Base-by-base conservation (phyloP, 2,113 vertebrate species). In the Rhinolophus ferrumequinum region DNA sequence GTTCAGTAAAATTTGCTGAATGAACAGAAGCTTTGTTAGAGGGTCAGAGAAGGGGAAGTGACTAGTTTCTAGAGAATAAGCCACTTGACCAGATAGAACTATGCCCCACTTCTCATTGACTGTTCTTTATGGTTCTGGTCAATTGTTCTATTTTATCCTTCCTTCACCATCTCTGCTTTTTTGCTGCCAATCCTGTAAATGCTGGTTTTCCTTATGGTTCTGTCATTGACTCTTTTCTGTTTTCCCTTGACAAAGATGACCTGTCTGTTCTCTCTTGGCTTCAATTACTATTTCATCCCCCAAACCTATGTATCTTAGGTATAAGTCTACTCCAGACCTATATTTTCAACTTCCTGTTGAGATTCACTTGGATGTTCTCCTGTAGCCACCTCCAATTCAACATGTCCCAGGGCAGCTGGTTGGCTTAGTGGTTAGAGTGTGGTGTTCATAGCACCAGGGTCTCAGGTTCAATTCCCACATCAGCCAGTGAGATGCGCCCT, bases 261-360 rank as follows among this genome's bases (percentile, higher is more conserved):
- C 33, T 82, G 5, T 14, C 33, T 12, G 21, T 64, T 24, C 8
- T 72, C 9, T 90, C 28, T 82, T 95, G 47, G 35, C 73, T 93
- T 79, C 10, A 3, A 8, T 67, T 80, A 62, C 14, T 35, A 80
- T 77, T 93, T 95, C 52, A 72, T 38, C 67, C 88, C 6, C 50
- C 41, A 72, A 72, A 28, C 5, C 6, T 89, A 0, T 50, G 1
- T 79, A 56, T 95, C 19, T 62, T 22, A 44, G 66, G 28, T 35
- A 62, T 19, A 62, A 28, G 28, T 44, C 73, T 62, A 22, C 26
- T n/a, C 16, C 67, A 81, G n/a, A 72, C 30, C 41, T 72, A 0
- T 79, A 56, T 79, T 72, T 88, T 82, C 64, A 97, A 83, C 22
- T 95, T 83, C 72, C 26, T 66, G 52, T 24, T 93, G 13, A 73